phyloP scores from a whole-genome alignment of 2,888 invertebrate genomes.

The Periphyllus acericola region DNA sequence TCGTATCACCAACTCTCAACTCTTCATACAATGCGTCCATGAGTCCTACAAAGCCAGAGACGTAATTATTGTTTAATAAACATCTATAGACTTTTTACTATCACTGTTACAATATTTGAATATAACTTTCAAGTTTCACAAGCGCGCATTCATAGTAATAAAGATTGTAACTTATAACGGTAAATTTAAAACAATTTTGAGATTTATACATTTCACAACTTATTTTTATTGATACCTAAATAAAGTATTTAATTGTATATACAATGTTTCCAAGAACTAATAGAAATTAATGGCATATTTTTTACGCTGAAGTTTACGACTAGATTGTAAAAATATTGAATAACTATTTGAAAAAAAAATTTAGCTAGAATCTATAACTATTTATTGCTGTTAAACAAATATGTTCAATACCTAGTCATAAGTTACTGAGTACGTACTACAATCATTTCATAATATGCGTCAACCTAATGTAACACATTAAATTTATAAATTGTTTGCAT shows the following conservation, averaged over 20 bases:
- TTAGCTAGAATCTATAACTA: not conserved
- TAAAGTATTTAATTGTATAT: not conserved
- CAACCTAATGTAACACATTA: not conserved
- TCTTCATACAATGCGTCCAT: conserved; percentile 88
- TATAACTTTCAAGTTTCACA: too few species aligned
- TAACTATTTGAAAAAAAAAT: conserved; percentile 6
- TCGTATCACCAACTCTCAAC: conserved; percentile 70
- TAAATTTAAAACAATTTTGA: not conserved
- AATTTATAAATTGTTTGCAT: not conserved
- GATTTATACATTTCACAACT: not conserved
- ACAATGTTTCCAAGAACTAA: not conserved
- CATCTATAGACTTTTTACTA: not conserved
- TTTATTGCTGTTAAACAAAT: not conserved
- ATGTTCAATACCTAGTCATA: not conserved
- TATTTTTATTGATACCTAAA: not conserved
- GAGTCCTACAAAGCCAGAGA: conserved; percentile 70
- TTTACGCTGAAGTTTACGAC: not conserved
- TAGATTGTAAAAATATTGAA: not conserved
- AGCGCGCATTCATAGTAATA: too few species aligned
- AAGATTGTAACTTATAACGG: too few species aligned
- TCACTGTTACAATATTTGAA: not conserved
- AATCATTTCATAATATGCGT: not conserved
- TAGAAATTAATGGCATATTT: not conserved
- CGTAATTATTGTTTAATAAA: not conserved
- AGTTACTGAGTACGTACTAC: not conserved